Evolutionary conservation across 2,888 invertebrate species (phyloP), one percentile per base, ranked within the genome.

Genomic region (Seladonia tumulorum): DNA sequence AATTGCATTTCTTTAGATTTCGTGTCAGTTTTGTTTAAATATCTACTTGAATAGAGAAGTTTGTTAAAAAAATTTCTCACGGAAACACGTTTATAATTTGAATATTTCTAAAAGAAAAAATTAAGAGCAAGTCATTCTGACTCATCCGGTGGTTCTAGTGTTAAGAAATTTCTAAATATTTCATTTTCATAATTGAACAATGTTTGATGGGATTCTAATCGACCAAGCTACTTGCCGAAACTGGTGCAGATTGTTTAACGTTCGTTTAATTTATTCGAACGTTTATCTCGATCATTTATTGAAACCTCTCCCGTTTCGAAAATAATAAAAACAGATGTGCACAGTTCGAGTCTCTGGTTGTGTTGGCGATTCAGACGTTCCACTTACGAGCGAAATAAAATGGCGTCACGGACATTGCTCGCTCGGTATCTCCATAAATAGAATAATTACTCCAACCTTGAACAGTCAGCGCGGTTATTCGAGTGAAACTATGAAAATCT

Each of bases 391-490:
- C 12, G 45, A 45, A 70, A 76, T 76, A 75, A 75, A 60, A n/a
- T 81, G 57, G 14, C 75, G 45, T 81, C 75, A 53, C 45, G 70
- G 70, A 70, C 68, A n/a, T 42, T 29, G 75, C 76, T 57, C 42
- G 42, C 49, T 22, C 42, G 66, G 63, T 35, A 45, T 77, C 63
- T 29, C 66, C 73, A 22, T 29, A 35, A 77, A 72, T 53, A 73
- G 42, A 77, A 77, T 81, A 81, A 77, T 81, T 77, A 53, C 49
- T 0, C 16, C 29, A 73, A 45, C 77, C 81, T 81, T 81, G 76
- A 72, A 68, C 18, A 76, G 18, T 45, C 45, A 39, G 29, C 57
- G 5, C 14, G 22, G 42, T 16, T 49, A 2, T 70, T 47, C 29
- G n/a, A 63, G 25, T 16, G 29, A 53, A 76, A 72, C 45, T 68